Base-by-base conservation (phyloP, 2,888 invertebrate species). In the Gymnosoma rotundatum region DNA sequence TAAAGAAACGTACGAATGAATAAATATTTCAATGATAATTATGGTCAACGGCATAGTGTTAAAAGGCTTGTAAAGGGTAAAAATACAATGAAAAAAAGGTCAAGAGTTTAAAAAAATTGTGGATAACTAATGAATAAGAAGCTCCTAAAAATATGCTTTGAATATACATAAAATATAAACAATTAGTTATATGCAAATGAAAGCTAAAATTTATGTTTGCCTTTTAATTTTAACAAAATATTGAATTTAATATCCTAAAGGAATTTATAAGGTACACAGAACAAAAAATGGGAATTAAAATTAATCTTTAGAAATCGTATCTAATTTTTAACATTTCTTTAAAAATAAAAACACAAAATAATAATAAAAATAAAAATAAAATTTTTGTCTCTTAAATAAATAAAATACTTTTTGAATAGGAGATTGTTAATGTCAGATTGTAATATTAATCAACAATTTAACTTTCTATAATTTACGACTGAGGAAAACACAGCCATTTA, bases 1-100 rank as follows among this genome's bases (percentile, higher is more conserved):
- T 54, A 52, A 73, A 14, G 21, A 45, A 42, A 52, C 5, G 7
- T 50, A 60, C 42, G 25, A 25, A 79, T 67, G 66, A 60, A 79
- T 73, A 60, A 67, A 66, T 66, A 66, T 73, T 58, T 66, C n/a
- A 32, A 75, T 75, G 20, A 42, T 75, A 76, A 81, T 70, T 64
- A 64, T 58, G 50, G 66, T 54, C 50, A 58, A 21, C 5, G 32
- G 18, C 6, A 58, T 25, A 52, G 73, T 52, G 66, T 52, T 20
- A 20, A 70, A 75, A n/a, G 56, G 56, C 38, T 10, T 58, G 18
- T 20, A 25, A 18, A 58, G 60, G 61, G 63, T 74, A 48, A 36
- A 52, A 50, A 32, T 5, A 20, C 3, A 3, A 20, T 4, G 5
- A 18, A 20, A 67, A 61, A 78, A 82, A 64, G 81, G 75, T 82